phyloP scores from a whole-genome alignment of 1,140 invertebrate genomes.

The Chrysopa pallens region DNA sequence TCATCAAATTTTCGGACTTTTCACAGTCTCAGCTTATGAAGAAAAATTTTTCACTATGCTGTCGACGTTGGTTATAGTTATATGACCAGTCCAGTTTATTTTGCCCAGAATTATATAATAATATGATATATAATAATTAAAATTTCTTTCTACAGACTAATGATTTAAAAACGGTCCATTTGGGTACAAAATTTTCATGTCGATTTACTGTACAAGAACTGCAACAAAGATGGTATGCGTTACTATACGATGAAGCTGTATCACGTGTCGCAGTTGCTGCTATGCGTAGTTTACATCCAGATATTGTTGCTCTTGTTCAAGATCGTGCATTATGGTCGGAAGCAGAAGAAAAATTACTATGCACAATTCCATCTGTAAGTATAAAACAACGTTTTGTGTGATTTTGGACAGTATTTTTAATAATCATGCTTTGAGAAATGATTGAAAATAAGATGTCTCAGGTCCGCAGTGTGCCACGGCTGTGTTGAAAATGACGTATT shows the following conservation, averaged over 20 bases:
- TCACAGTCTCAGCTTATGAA: too few relatives aligned
- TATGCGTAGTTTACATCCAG: conserved; percentile 85
- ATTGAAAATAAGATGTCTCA: neutral
- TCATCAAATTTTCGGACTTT: too few relatives aligned
- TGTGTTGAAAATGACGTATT: too few relatives aligned
- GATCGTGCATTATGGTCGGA: conserved; percentile 77
- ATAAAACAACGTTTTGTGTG: conserved; percentile 1
- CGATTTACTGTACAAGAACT: conserved; percentile 87
- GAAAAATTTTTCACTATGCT: too few relatives aligned
- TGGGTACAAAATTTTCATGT: conserved; percentile 90
- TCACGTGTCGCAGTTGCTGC: conserved; percentile 75
- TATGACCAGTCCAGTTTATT: too few relatives aligned
- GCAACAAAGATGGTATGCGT: conserved; percentile 87
- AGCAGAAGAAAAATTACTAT: conserved; percentile 74
- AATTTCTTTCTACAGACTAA: too few relatives aligned
- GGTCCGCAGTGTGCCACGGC: too few relatives aligned
- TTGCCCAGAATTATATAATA: too few relatives aligned
- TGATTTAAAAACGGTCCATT: conserved; percentile 71
- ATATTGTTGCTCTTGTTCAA: conserved; percentile 71
- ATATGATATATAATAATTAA: too few relatives aligned
- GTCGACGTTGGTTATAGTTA: too few relatives aligned
- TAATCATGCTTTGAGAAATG: neutral
- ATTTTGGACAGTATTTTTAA: conserved; percentile 3
- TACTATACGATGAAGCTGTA: conserved; percentile 81
- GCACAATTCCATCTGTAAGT: conserved; percentile 66